Conservation (phyloP, 2,888 invertebrate genomes). For the Scaptomyza cyrtandrae region DNA sequence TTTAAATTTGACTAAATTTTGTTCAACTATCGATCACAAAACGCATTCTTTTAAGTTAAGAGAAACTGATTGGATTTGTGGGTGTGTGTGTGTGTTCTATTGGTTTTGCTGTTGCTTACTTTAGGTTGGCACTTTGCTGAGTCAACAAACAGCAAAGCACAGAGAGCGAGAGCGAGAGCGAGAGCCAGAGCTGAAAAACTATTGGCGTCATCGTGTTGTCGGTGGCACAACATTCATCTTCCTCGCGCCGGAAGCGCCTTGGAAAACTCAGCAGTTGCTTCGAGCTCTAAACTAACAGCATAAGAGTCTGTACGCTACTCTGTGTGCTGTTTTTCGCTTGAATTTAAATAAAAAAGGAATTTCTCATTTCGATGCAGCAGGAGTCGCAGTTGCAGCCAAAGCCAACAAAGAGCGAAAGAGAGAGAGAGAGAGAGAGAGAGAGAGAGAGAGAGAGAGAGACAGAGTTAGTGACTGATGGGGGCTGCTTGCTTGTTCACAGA, state of each 20-base stretch:
- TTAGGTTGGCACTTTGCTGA: slow-evolving; percentile 30
- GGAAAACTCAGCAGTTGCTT: slow-evolving; percentile 63
- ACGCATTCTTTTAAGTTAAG: too few relatives aligned
- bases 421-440: slow-evolving; percentile 1
- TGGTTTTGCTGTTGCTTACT: slow-evolving; percentile 1
- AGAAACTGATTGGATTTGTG: neutral
- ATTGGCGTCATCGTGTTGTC: slow-evolving; percentile 83
- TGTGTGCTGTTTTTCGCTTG: slow-evolving; percentile 51
- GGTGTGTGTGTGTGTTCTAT: neutral
- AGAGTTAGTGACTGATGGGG: slow-evolving; percentile 51
- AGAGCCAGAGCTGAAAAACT: slow-evolving; percentile 57
- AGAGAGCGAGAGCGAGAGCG: neutral
- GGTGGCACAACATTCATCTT: slow-evolving; percentile 82
- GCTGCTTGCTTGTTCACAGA: slow-evolving; percentile 64
- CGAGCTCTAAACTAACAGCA: neutral
- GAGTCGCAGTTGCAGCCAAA: slow-evolving; percentile 4
- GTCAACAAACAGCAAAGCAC: slow-evolving; percentile 61
- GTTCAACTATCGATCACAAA: neutral
- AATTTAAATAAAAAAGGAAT: slow-evolving; percentile 76
- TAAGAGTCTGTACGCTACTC: slow-evolving; percentile 2
- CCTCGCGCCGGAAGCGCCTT: slow-evolving; percentile 81
- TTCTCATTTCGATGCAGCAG: slow-evolving; percentile 67
- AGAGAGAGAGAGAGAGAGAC: neutral
- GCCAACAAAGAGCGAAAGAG: neutral
- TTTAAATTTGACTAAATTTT: neutral